These are phyloP conservation scores for Verasper variegatus DNA, from an alignment of 2,113 vertebrate species.

Conservation along the genomic window DNA sequence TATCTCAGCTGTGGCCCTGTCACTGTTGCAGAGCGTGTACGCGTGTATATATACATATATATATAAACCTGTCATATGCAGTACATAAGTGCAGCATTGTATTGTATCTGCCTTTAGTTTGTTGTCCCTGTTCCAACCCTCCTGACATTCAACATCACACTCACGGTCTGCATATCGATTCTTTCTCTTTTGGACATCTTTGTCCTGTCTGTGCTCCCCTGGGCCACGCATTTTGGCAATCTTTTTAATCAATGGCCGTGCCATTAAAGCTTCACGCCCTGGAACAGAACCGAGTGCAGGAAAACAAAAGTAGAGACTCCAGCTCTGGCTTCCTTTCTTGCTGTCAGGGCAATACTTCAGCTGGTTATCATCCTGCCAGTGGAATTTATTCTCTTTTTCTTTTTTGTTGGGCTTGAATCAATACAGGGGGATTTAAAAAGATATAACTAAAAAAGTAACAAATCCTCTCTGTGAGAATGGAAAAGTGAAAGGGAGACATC, in stretches of 20 bases:
- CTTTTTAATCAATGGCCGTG: conserved; percentile 26
- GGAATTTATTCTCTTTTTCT: conserved; percentile 33
- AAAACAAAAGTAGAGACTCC: conserved; percentile 35
- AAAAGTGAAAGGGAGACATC: conserved; percentile 17
- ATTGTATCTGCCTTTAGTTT: neutral
- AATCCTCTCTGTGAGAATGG: conserved; percentile 22
- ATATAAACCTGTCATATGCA: neutral
- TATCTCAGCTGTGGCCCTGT: conserved; percentile 1
- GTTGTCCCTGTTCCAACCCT: neutral
- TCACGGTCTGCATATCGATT: conserved; percentile 10
- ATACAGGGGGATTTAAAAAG: conserved; percentile 47
- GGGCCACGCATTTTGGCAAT: conserved; percentile 10
- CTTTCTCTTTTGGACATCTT: conserved; percentile 1
- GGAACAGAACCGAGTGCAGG: conserved; percentile 16
- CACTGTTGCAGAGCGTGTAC: neutral
- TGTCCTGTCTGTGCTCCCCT: neutral
- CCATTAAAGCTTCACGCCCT: conserved; percentile 28
- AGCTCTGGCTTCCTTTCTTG: conserved; percentile 27
- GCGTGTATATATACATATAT: neutral
- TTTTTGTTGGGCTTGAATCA: conserved; percentile 35
- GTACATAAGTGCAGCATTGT: neutral
- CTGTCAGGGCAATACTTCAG: conserved; percentile 36
- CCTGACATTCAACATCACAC: conserved; percentile 18
- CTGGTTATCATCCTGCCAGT: conserved; percentile 43
- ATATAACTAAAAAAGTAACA: conserved; percentile 30